Evolutionary conservation across 2,797 vertebrate genomes (phyloP).

Genomic region (Micromesistius poutassou): DNA sequence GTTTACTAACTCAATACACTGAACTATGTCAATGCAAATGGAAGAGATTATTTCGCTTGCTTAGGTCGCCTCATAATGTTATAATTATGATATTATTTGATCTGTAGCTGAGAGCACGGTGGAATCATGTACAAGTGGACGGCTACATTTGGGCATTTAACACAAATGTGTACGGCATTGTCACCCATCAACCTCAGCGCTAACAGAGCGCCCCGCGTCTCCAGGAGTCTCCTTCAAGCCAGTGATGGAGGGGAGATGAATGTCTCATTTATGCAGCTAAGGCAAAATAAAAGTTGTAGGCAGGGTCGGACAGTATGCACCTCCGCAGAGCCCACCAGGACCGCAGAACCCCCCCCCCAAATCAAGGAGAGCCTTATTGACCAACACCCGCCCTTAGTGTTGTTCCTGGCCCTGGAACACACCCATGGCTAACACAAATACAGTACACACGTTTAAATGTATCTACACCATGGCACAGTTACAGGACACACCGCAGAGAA

Average conservation of each 20-base stretch:
- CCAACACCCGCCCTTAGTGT: constrained; percentile 68
- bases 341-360: constrained; percentile 58
- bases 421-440: constrained; percentile 62
- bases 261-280: constrained; percentile 44
- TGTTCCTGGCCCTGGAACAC: constrained; percentile 65
- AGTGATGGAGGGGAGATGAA: constrained; percentile 54
- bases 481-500: constrained; percentile 59
- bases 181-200: constrained; percentile 39
- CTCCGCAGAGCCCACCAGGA: constrained; percentile 34
- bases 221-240: constrained; percentile 51
- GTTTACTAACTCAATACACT: neutral
- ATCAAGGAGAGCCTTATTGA: constrained; percentile 60
- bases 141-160: neutral
- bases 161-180: constrained; percentile 15
- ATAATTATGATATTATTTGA: neutral
- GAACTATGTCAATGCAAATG: neutral
- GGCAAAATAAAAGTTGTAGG: constrained; percentile 47
- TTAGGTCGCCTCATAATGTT: neutral
- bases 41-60: neutral
- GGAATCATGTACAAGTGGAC: neutral
- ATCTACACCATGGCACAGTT: constrained; percentile 57
- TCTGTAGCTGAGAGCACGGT: neutral
- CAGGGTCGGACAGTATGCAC: constrained; percentile 49
- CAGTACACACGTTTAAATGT: constrained; percentile 65
- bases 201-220: constrained; percentile 33